Percentiles rank a stretch among this genome's conserved stretches.
Evolutionary conservation across 1,140 invertebrate species (phyloP).

Genomic region (Meloidogyne floridensis): DNA sequence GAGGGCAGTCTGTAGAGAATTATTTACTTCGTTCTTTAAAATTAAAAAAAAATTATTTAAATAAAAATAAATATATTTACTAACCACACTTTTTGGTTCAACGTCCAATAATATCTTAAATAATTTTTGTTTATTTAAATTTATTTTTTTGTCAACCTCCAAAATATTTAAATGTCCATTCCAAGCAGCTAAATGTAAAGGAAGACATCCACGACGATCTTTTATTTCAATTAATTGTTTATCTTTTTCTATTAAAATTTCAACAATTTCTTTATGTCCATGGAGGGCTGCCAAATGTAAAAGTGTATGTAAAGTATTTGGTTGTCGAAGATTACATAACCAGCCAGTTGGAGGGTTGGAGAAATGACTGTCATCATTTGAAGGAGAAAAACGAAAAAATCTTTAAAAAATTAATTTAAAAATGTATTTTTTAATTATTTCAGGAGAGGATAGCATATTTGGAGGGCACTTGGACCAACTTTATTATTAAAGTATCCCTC

Average conservation of each 20-base stretch:
- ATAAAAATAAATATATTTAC: not conserved
- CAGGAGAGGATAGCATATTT: too few species aligned
- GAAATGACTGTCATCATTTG: conserved; percentile 15
- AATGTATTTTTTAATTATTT: not conserved
- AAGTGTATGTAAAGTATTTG: conserved; percentile 82
- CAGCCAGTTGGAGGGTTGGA: conserved; percentile 38
- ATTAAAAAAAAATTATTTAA: conserved; percentile 14
- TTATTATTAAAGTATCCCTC: too few species aligned
- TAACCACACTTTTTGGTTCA: conserved; percentile 36
- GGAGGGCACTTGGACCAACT: too few species aligned
- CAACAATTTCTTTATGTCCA: conserved; percentile 79
- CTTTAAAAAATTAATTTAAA: conserved; percentile 30
- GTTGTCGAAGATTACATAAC: conserved; percentile 47
- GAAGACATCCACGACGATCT: conserved; percentile 85
- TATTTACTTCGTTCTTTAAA: conserved; percentile 73
- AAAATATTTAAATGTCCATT: conserved; percentile 90
- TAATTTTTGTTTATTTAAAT: conserved; percentile 72
- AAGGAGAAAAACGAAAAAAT: conserved; percentile 31
- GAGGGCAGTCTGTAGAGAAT: conserved; percentile 87
- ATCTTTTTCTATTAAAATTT: conserved; percentile 69
- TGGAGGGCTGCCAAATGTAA: conserved; percentile 91
- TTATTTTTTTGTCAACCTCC: conserved; percentile 85
- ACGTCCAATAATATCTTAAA: conserved; percentile 53
- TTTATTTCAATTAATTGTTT: conserved; percentile 71
- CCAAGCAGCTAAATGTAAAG: conserved; percentile 90